Conservation (phyloP, 2,888 invertebrate genomes). For the Seladonia tumulorum region DNA sequence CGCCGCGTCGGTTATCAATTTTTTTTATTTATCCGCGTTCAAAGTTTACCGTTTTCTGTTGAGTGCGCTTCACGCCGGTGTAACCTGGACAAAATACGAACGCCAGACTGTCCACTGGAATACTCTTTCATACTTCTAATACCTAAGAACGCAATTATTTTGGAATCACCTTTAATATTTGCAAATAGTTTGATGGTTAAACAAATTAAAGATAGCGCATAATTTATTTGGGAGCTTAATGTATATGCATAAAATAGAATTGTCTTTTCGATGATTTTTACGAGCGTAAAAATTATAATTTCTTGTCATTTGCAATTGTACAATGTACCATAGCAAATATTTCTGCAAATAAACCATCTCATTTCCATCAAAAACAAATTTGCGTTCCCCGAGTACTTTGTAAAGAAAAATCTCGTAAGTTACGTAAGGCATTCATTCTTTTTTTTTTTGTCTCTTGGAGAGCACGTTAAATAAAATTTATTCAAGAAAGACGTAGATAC, state of each 20-base stretch:
- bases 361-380: not conserved
- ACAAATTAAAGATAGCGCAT: not conserved
- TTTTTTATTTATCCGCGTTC: conserved; percentile 5
- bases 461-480: not conserved
- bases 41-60: conserved; percentile 29
- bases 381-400: not conserved
- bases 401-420: not conserved
- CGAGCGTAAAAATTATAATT: not conserved
- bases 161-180: not conserved
- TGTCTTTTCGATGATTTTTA: not conserved
- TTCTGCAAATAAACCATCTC: not conserved
- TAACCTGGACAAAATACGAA: not conserved
- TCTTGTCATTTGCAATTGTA: not conserved
- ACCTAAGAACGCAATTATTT: not conserved
- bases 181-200: too few species aligned
- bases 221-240: not conserved
- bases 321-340: not conserved
- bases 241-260: not conserved
- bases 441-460: too few species aligned
- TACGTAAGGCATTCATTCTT: too few species aligned
- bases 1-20: conserved; percentile 5
- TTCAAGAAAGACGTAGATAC: not conserved
- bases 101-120: not conserved
- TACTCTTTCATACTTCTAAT: not conserved
- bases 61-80: not conserved